Percentiles rank a stretch among this genome's conserved stretches.
phyloP scores from a whole-genome alignment of 2,888 invertebrate genomes.

The Leucophenga maculata region DNA sequence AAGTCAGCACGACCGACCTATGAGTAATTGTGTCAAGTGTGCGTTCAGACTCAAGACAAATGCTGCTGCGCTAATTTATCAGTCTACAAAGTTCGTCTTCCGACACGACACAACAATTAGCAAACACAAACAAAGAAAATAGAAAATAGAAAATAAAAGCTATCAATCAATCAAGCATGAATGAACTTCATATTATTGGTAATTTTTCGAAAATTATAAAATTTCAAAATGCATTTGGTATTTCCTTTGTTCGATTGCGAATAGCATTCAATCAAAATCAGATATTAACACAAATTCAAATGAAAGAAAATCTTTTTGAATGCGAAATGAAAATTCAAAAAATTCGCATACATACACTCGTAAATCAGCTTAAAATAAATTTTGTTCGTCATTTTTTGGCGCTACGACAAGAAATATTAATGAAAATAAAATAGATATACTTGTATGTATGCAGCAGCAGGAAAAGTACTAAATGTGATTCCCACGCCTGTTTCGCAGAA shows the following conservation, averaged over 20 bases:
- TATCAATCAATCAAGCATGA: no score
- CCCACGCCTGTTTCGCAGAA: constrained; percentile 8
- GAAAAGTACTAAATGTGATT: constrained; percentile 3
- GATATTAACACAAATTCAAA: no score
- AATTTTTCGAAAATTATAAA: not conserved
- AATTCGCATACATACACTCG: not conserved
- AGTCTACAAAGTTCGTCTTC: not conserved
- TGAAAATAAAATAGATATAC: not conserved
- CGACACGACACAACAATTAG: not conserved
- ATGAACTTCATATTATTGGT: no score
- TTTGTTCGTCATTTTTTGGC: constrained; percentile 12
- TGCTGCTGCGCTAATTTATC: constrained; percentile 8
- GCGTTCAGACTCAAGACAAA: not conserved
- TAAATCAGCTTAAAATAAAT: constrained; percentile 7
- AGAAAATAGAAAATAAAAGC: not conserved
- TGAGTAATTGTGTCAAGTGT: no score
- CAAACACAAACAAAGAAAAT: not conserved
- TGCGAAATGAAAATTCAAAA: no score
- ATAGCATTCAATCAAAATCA: no score
- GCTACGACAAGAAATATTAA: not conserved
- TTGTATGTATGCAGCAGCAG: not conserved
- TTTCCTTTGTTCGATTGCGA: constrained; percentile 33
- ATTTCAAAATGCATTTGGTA: constrained; percentile 5
- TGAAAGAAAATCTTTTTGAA: no score
- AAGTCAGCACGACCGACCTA: no score